These are phyloP conservation scores for Heliconius ismenius DNA, from an alignment of 2,888 invertebrate species.

Conservation along the genomic window DNA sequence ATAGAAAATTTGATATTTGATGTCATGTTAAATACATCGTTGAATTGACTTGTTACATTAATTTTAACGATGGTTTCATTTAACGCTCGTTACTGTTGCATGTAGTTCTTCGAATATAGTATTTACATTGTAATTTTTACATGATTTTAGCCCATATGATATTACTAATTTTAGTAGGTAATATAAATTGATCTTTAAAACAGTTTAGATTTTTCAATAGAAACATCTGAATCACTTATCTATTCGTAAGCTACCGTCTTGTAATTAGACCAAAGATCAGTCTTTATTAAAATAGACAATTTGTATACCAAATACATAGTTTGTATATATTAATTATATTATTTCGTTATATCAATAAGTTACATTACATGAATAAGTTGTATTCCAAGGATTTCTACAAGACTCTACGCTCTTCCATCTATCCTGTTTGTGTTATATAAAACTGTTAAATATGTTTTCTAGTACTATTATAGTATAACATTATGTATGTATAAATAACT, in stretches of 20 bases:
- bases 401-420: slow-evolving; percentile 2
- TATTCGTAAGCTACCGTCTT: not conserved
- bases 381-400: slow-evolving; percentile 2
- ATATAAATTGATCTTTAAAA: slow-evolving; percentile 8
- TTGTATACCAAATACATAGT: slow-evolving; percentile 4
- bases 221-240: not conserved
- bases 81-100: slow-evolving; percentile 23
- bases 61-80: slow-evolving; percentile 23
- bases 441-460: not conserved
- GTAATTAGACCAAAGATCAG: slow-evolving; percentile 21
- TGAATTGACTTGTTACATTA: slow-evolving; percentile 30
- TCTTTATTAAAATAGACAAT: slow-evolving; percentile 18
- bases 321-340: not conserved
- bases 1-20: slow-evolving; percentile 20
- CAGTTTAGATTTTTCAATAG: slow-evolving; percentile 8
- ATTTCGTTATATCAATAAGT: not conserved
- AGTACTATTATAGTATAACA: not conserved
- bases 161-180: slow-evolving; percentile 23
- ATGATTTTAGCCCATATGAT: slow-evolving; percentile 14
- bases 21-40: slow-evolving; percentile 9
- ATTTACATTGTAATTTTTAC: slow-evolving; percentile 31
- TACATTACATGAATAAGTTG: not conserved
- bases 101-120: slow-evolving; percentile 28
- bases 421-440: slow-evolving; percentile 2
- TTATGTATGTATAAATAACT: not conserved